These are phyloP conservation scores for Syrrhaptes paradoxus DNA, from an alignment of 2,113 vertebrate species.

Conservation along the genomic window DNA sequence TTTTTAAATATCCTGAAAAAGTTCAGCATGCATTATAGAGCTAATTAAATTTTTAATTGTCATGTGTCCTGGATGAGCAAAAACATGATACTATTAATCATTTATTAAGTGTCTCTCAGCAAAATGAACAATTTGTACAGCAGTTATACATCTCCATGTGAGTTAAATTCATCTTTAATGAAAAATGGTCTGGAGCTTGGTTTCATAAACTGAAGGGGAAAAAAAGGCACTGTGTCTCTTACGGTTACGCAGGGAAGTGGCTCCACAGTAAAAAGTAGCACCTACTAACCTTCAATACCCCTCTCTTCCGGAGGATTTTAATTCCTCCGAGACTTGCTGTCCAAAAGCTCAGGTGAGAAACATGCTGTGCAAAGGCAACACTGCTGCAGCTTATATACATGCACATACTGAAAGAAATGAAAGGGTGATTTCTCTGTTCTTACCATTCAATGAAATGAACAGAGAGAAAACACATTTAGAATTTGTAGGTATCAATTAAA, in stretches of 20 bases:
- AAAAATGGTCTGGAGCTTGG: not conserved
- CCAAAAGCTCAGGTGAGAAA: not conserved
- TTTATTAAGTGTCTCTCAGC: conserved; percentile 21
- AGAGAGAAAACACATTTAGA: not conserved
- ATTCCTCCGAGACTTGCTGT: not conserved
- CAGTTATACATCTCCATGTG: not conserved
- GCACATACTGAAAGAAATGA: not conserved
- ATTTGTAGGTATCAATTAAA: not conserved
- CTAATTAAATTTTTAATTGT: conserved; percentile 24
- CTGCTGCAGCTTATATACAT: not conserved
- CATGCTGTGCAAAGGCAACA: not conserved
- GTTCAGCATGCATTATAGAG: not conserved
- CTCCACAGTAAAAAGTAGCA: not conserved
- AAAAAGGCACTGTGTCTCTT: not conserved
- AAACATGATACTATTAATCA: not conserved
- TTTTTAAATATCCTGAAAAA: not conserved
- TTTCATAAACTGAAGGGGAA: not conserved
- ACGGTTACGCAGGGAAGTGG: not conserved
- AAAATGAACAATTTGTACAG: conserved; percentile 3
- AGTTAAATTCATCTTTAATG: not conserved
- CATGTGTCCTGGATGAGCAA: not conserved
- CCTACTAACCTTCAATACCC: not conserved
- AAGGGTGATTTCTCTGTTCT: not conserved
- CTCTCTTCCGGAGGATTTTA: not conserved
- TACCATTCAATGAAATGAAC: not conserved